Evolutionary conservation across 37 sponge, comb jelly and placozoan species (phyloP), one percentile per base, ranked within the genome.

Genomic region (Tethya wilhelma): DNA sequence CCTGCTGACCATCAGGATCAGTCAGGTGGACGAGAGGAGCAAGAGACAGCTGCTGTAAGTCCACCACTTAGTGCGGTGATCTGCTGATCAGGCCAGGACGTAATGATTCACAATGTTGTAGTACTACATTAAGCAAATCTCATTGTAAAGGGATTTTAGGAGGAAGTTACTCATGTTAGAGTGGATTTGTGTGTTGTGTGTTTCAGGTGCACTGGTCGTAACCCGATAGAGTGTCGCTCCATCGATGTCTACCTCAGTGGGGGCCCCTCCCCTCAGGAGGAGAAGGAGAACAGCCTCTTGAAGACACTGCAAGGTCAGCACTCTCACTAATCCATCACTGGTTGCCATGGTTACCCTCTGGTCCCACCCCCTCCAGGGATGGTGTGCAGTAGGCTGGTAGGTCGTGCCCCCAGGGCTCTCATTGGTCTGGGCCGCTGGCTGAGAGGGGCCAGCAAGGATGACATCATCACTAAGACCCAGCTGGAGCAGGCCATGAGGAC

Each of bases 381-480:
- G 71, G 25, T 95, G 58, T 44, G 95, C 25, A 95, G 93, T 73
- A 55, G 59, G 14, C 71, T 81, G 57, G 57, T 38, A 8, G 95
- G 96, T 64, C 90, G 95, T 39, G 93, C 98, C 20, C 90, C 80
- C 71, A 78, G 68, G 56, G 86, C 93, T 80, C 90, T 91, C 65
- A 65, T 58, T 34, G 91, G 89, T 20, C 72, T 96, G 37, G 77
- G 93, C 5, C 59, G 76, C 12, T 31, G 53, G 33, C 91, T 90
- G 74, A 37, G 55, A 42, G 34, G 28, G 26, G 25, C 9, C 6
- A 7, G 26, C 49, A 43, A 34, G 43, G 36, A 36, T 42, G 60
- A n/a, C 30, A 37, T 68, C 2, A 78, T 84, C 42, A n/a, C 38
- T 7, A 74, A 31, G 31, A 4, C 62, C 3, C 72, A 70, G 4